A percentile compares a stretch with the other conserved stretches of the same genome.
phyloP scores from a whole-genome alignment of 64 coral and sea anemone genomes.

The Catalaphyllia jardinei region DNA sequence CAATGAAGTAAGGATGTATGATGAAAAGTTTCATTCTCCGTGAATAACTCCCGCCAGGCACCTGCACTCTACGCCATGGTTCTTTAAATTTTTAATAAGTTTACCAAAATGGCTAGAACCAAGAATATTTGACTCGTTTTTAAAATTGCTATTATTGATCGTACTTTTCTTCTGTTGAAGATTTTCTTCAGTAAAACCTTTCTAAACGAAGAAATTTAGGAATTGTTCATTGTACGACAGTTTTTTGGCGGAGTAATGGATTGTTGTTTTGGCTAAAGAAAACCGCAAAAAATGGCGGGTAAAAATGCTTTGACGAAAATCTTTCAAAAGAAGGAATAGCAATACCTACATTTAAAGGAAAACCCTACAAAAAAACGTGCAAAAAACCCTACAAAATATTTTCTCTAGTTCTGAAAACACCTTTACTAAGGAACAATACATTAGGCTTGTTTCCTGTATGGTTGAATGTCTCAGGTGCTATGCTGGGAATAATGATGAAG shows the following conservation, averaged over 20 bases:
- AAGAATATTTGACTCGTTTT: constrained; percentile 28
- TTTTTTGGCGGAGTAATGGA: background rate
- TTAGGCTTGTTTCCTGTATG: background rate
- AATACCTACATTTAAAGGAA: background rate
- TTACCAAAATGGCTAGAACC: constrained; percentile 39
- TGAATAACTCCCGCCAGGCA: constrained; percentile 2
- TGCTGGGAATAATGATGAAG: background rate
- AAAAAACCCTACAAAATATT: background rate
- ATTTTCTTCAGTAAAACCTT: background rate
- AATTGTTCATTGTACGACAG: background rate
- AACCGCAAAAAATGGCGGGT: constrained; percentile 25
- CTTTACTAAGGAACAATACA: background rate
- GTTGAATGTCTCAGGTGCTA: constrained; percentile 11
- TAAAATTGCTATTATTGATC: background rate
- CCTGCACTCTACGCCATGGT: constrained; percentile 11
- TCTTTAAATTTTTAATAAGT: constrained; percentile 47
- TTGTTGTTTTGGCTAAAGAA: constrained; percentile 28
- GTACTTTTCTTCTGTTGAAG: background rate
- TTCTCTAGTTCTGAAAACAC: background rate
- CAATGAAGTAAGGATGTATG: constrained; percentile 26
- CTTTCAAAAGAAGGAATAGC: background rate
- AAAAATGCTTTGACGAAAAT: background rate
- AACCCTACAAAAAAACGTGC: background rate
- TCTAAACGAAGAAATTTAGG: background rate
- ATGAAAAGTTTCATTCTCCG: constrained; percentile 17